Evolutionary conservation across 2,797 vertebrate species (phyloP).

Genomic region (Rachycentron canadum): DNA sequence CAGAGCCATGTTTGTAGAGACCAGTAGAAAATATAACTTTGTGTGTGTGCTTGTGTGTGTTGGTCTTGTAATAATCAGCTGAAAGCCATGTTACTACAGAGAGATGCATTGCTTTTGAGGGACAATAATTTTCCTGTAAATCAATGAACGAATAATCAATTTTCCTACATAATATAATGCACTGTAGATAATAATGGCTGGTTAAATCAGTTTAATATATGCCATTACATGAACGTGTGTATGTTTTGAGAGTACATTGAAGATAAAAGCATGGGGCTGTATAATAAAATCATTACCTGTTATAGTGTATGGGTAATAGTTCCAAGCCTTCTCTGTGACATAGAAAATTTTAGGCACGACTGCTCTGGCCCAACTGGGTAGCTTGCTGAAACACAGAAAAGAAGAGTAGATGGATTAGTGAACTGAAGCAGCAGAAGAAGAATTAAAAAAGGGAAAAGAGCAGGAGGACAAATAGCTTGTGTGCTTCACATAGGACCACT

Average conservation of each 20-base stretch:
- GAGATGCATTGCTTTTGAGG: background rate
- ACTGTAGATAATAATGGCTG: background rate
- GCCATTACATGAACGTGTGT: background rate
- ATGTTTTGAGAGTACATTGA: background rate
- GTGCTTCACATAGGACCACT: background rate
- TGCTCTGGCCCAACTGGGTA: constrained; percentile 97
- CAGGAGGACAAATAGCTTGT: constrained; percentile 15
- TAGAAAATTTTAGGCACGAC: constrained; percentile 99
- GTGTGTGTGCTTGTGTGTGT: background rate
- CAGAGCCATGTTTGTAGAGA: constrained; percentile 13
- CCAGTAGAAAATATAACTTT: constrained; percentile 7
- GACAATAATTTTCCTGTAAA: background rate
- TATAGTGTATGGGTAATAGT: constrained; percentile 98
- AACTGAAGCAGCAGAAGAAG: constrained; percentile 46
- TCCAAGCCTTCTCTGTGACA: constrained; percentile 98
- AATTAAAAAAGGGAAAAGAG: constrained; percentile 24
- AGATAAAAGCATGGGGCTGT: background rate
- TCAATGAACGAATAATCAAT: background rate
- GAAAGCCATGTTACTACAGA: background rate
- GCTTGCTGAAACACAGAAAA: constrained; percentile 88
- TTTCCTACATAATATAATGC: background rate
- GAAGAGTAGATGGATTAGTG: background rate
- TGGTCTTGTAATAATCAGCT: background rate
- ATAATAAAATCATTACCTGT: constrained; percentile 87
- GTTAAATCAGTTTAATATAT: background rate